Evolutionary conservation across 2,113 vertebrate genomes (phyloP).

Genomic region (Marcusenius ussheri): DNA sequence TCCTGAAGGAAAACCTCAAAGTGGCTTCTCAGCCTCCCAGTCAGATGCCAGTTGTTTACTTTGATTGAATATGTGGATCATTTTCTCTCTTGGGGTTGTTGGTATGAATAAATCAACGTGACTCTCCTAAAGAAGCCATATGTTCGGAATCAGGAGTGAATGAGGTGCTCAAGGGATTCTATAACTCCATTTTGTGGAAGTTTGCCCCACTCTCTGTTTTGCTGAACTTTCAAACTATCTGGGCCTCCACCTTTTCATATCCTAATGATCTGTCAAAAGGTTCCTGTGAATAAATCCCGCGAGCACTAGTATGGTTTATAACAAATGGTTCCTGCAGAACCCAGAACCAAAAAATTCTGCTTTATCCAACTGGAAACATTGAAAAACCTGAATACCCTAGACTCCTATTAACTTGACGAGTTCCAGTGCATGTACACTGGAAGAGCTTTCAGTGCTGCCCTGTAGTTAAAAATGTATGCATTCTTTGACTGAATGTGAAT

Average conservation of each 20-base stretch:
- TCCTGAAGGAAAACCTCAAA: background rate
- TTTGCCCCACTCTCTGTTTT: slow-evolving; percentile 46
- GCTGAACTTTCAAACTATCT: background rate
- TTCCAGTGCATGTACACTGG: background rate
- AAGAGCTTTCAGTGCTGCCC: background rate
- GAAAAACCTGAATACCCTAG: background rate
- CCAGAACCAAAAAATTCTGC: background rate
- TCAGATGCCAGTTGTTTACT: background rate
- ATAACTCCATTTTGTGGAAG: slow-evolving; percentile 84
- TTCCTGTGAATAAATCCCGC: background rate
- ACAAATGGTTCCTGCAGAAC: background rate
- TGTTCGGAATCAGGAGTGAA: slow-evolving; percentile 54
- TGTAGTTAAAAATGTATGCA: background rate
- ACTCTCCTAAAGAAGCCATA: slow-evolving; percentile 51
- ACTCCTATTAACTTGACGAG: background rate
- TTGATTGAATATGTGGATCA: background rate
- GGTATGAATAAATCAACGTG: slow-evolving; percentile 59
- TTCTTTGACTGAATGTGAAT: background rate
- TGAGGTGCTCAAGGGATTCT: slow-evolving; percentile 84
- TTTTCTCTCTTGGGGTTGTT: background rate
- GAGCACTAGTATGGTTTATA: background rate
- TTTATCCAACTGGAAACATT: background rate
- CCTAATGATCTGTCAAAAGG: background rate
- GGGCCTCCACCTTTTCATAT: background rate
- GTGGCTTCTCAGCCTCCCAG: background rate